Percentiles rank a stretch among this genome's conserved stretches.
These are phyloP conservation scores for Drosophila niveifrons DNA, from an alignment of 2,888 invertebrate species.

Conservation along the genomic window DNA sequence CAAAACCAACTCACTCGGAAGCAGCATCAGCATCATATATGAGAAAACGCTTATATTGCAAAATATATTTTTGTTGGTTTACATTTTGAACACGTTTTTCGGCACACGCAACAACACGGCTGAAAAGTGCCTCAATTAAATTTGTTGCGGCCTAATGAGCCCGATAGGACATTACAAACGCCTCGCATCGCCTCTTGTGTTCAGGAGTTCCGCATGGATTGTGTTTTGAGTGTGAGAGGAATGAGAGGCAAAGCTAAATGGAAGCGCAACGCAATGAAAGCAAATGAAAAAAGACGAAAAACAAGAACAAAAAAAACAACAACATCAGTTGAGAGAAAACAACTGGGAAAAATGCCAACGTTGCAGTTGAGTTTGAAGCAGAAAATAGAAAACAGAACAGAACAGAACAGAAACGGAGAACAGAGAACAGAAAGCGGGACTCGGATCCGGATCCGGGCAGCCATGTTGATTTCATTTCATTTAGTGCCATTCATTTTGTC, in stretches of 20 bases:
- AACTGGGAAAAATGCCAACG: constrained; percentile 74
- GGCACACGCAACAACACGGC: constrained; percentile 3
- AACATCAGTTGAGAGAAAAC: not conserved
- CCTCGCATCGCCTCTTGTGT: not conserved
- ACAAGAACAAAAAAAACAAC: not conserved
- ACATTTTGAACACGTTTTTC: constrained; percentile 23
- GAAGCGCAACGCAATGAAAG: constrained; percentile 43
- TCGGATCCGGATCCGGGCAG: constrained; percentile 54
- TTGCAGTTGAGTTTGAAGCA: constrained; percentile 57
- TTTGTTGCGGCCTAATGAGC: constrained; percentile 67
- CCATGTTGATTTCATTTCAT: constrained; percentile 82
- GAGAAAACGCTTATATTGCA: constrained; percentile 15
- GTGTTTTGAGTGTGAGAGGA: constrained; percentile 11
- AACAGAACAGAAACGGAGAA: too few relatives aligned
- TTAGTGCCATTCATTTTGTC: constrained; percentile 53
- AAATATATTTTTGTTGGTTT: constrained; percentile 1
- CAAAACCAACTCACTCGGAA: constrained; percentile 10
- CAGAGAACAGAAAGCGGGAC: constrained; percentile 5
- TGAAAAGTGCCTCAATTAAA: constrained; percentile 65
- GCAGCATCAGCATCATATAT: not conserved
- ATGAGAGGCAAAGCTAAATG: constrained; percentile 32
- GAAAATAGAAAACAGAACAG: constrained; percentile 15
- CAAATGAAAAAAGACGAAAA: constrained; percentile 54
- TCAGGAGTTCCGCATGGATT: not conserved
- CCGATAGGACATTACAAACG: constrained; percentile 31